Evolutionary conservation across 2,113 vertebrate genomes (phyloP).

Genomic region (Coptodon bakossiorum): DNA sequence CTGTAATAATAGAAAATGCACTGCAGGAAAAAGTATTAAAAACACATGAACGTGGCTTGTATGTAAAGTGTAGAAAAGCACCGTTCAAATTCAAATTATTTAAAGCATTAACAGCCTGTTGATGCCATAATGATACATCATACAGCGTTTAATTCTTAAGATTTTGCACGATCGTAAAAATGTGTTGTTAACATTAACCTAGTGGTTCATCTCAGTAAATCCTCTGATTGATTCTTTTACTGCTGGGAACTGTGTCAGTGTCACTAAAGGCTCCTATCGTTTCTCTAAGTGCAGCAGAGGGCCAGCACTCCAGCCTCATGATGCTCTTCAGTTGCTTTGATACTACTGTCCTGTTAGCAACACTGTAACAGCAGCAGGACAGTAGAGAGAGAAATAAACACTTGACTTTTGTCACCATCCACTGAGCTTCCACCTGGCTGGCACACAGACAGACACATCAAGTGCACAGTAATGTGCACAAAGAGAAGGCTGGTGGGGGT

Average conservation of each 20-base stretch:
- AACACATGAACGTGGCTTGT: not conserved
- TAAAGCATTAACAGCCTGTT: not conserved
- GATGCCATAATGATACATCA: not conserved
- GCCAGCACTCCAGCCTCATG: not conserved
- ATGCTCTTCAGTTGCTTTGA: conserved; percentile 12
- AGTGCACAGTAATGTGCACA: not conserved
- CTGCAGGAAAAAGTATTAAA: not conserved
- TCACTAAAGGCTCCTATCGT: not conserved
- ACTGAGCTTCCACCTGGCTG: not conserved
- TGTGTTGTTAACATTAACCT: not conserved
- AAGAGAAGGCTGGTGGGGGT: not conserved
- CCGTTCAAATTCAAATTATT: not conserved
- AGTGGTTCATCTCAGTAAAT: not conserved
- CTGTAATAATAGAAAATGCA: not conserved
- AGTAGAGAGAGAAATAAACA: not conserved
- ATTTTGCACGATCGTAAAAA: not conserved
- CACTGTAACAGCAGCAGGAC: not conserved
- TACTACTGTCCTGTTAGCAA: conserved; percentile 4
- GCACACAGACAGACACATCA: not conserved
- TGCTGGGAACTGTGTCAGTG: not conserved
- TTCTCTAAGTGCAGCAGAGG: not conserved
- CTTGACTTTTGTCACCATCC: not conserved
- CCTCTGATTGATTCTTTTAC: not conserved
- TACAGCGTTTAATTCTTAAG: not conserved
- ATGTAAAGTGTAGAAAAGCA: not conserved